Conservation (phyloP, 2,797 vertebrate species). For the Myotis daubentonii region DNA sequence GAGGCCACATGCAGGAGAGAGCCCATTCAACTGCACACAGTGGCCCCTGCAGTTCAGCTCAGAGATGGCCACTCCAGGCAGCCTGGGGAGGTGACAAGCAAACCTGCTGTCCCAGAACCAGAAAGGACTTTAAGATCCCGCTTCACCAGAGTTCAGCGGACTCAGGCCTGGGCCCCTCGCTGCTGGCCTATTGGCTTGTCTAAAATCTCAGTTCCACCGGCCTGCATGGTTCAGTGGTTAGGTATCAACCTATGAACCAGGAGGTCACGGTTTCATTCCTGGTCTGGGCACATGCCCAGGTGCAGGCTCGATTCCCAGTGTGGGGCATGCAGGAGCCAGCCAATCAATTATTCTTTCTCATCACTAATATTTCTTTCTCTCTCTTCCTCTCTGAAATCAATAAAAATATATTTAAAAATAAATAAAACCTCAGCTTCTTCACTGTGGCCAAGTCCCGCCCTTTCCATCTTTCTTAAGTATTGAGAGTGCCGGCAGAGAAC, state of each 20-base stretch:
- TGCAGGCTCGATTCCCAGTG: too few relatives aligned
- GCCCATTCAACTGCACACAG: not conserved
- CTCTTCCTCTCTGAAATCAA: too few relatives aligned
- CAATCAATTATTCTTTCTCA: too few relatives aligned
- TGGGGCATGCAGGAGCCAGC: too few relatives aligned
- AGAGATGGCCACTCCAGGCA: not conserved
- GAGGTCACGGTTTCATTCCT: too few relatives aligned
- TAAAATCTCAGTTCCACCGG: not conserved
- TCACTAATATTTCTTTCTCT: too few relatives aligned
- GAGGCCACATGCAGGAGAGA: not conserved
- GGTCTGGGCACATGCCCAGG: too few relatives aligned
- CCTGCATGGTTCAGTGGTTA: too few relatives aligned
- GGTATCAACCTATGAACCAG: too few relatives aligned
- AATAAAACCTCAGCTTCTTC: not conserved
- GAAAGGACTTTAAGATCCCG: not conserved
- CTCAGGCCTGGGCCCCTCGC: not conserved
- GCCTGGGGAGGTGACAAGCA: not conserved
- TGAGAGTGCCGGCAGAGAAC: too few relatives aligned
- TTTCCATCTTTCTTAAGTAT: not conserved
- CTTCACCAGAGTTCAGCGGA: not conserved
- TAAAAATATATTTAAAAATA: too few relatives aligned
- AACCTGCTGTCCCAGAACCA: not conserved
- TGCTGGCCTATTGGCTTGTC: not conserved
- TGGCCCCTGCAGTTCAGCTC: not conserved
- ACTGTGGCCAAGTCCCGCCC: not conserved